phyloP scores from a whole-genome alignment of 2,113 vertebrate genomes.

The Anoura caudifer region DNA sequence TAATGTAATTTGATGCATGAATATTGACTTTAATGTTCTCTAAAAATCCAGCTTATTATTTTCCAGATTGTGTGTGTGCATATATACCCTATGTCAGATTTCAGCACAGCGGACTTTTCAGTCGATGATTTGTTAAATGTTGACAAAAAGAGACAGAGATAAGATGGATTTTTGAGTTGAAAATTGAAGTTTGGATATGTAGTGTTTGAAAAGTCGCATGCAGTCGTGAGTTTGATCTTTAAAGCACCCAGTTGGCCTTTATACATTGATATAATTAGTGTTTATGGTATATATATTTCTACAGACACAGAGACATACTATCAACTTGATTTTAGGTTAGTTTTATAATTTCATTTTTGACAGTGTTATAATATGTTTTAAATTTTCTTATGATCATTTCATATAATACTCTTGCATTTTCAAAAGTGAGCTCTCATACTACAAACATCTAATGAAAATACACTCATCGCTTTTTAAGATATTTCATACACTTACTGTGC shows the following conservation, averaged over 20 bases:
- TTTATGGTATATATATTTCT: background rate
- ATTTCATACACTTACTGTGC: background rate
- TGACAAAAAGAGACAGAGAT: background rate
- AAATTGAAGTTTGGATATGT: background rate
- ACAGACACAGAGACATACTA: background rate
- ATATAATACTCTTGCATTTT: background rate
- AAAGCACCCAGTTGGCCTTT: background rate
- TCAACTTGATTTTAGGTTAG: slow-evolving; percentile 3
- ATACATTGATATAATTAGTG: background rate
- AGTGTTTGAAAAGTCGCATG: background rate
- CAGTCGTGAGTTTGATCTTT: background rate
- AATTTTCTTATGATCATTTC: background rate
- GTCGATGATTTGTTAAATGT: background rate
- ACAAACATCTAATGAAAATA: background rate
- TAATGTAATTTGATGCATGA: background rate
- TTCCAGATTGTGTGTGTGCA: background rate
- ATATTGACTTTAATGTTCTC: background rate
- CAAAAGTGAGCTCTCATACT: background rate
- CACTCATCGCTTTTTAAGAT: background rate
- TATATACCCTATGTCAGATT: background rate
- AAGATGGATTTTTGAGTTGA: background rate
- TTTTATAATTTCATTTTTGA: background rate
- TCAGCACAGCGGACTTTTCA: background rate
- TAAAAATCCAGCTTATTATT: background rate
- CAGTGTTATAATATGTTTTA: background rate